Evolutionary conservation across 1,140 invertebrate species (phyloP).

Genomic region (Idris sp.): DNA sequence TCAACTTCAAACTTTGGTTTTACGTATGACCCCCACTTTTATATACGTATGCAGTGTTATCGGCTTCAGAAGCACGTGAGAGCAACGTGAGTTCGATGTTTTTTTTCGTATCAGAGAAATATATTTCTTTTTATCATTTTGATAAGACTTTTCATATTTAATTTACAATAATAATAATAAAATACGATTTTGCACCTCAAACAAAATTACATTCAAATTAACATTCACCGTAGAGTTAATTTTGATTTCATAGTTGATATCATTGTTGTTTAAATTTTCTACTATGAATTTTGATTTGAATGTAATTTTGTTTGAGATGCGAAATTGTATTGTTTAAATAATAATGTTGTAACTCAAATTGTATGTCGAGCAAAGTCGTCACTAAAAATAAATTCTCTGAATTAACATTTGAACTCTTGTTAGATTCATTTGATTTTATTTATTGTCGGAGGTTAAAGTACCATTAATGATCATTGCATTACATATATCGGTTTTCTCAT

Average conservation of each 20-base stretch:
- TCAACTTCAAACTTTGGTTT: not conserved
- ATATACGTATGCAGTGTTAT: slow-evolving; percentile 8
- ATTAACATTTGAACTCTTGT: slow-evolving; percentile 36
- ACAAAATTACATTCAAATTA: not conserved
- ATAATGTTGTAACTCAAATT: no score
- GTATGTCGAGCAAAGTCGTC: not conserved
- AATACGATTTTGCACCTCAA: no score
- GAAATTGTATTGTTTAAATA: no score
- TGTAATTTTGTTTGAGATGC: not conserved
- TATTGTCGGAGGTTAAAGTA: slow-evolving; percentile 38
- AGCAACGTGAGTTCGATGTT: slow-evolving; percentile 26
- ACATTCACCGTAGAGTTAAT: no score
- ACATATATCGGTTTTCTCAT: not conserved
- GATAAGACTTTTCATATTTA: no score
- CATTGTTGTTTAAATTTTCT: no score
- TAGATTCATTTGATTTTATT: slow-evolving; percentile 14
- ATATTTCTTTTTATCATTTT: slow-evolving; percentile 1
- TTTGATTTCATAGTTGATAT: no score
- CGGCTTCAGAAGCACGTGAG: slow-evolving; percentile 20
- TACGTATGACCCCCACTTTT: slow-evolving; percentile 6
- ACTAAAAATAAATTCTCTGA: slow-evolving; percentile 4
- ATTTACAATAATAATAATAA: no score
- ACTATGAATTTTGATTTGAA: not conserved
- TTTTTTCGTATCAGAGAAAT: no score
- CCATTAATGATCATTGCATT: slow-evolving; percentile 2